These are phyloP conservation scores for Phrynocephalus vlangalii DNA, from an alignment of 2,797 vertebrate genomes.

Conservation along the genomic window DNA sequence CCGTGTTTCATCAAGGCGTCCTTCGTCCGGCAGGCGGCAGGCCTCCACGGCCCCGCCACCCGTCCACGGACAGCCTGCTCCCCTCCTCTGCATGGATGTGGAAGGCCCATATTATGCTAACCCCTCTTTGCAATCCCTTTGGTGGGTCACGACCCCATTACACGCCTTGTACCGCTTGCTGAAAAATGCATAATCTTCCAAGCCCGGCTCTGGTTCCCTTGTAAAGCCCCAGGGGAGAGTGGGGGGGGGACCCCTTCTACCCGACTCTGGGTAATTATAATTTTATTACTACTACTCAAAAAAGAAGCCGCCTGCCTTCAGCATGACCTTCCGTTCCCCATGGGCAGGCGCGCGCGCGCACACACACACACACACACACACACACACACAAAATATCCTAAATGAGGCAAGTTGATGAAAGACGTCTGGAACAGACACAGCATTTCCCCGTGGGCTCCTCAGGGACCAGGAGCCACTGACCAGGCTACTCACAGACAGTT, in stretches of 20 bases:
- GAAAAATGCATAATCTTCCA: neutral
- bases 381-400: neutral
- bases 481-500: too few species aligned
- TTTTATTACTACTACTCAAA: neutral
- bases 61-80: fast-evolving
- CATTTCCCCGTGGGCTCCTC: neutral
- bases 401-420: neutral
- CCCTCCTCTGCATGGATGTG: neutral
- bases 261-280: neutral
- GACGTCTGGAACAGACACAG: neutral
- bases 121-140: neutral
- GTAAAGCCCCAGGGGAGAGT: neutral
- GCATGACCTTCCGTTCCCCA: neutral
- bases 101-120: neutral
- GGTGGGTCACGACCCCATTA: neutral
- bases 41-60: too few species aligned
- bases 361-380: too few species aligned
- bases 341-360: neutral
- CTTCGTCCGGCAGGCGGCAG: too few species aligned
- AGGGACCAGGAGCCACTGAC: neutral
- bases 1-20: neutral
- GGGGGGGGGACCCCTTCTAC: neutral
- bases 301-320: neutral
- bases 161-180: neutral
- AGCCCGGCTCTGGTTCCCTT: neutral